Conservation (phyloP, 92 coral and sea anemone genomes). For the Porites rus region DNA sequence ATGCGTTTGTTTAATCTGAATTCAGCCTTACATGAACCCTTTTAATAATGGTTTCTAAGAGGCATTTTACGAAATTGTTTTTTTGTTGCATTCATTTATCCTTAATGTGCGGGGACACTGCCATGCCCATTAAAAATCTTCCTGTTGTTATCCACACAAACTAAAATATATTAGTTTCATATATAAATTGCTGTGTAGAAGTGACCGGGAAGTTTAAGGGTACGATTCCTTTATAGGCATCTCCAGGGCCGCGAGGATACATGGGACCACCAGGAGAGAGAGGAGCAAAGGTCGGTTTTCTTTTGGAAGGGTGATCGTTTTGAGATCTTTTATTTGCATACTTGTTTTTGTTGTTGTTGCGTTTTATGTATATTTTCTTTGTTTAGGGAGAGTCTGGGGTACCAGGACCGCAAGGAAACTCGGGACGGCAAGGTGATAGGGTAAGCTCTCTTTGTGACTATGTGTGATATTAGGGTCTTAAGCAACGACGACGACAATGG, state of each 20-base stretch:
- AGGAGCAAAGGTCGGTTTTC: constrained; percentile 14
- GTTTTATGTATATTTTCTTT: background rate
- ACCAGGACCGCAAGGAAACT: constrained; percentile 15
- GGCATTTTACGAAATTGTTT: too few species aligned
- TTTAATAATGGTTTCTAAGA: too few species aligned
- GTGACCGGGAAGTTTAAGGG: too few species aligned
- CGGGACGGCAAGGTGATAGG: constrained; percentile 45
- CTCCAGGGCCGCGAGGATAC: constrained; percentile 14
- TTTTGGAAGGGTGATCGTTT: background rate
- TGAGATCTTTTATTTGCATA: background rate
- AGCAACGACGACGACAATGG: background rate
- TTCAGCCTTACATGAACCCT: too few species aligned
- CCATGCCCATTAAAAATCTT: too few species aligned
- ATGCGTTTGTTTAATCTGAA: too few species aligned
- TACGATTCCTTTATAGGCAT: background rate
- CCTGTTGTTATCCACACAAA: background rate
- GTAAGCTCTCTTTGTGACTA: background rate
- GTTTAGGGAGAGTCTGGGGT: constrained; percentile 28
- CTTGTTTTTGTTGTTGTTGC: background rate
- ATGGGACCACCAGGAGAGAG: constrained; percentile 31
- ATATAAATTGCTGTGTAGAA: background rate
- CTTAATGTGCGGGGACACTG: too few species aligned
- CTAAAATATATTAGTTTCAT: background rate
- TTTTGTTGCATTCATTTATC: too few species aligned
- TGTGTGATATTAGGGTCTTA: background rate